These are phyloP conservation scores for Sesamia inferens DNA, from an alignment of 2,888 invertebrate genomes.

Conservation along the genomic window DNA sequence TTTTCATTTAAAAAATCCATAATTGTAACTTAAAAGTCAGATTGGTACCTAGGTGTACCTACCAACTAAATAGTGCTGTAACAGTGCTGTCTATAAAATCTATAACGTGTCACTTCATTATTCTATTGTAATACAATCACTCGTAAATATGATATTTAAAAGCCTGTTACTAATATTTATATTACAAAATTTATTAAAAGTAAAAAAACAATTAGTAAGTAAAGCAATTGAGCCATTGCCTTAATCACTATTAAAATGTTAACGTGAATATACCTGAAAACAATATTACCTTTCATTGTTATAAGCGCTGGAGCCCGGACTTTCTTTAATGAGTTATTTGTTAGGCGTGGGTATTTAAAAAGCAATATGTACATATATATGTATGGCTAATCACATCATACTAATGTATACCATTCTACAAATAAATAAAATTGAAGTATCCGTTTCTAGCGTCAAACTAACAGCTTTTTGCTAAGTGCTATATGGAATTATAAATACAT, in stretches of 20 bases:
- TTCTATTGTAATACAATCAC: background rate
- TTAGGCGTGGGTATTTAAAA: no score
- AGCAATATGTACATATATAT: no score
- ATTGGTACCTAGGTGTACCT: background rate
- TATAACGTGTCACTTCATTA: background rate
- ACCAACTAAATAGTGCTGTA: background rate
- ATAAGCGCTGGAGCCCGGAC: no score
- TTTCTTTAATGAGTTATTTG: no score
- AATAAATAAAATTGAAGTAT: background rate
- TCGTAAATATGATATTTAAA: background rate
- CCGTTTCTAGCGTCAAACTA: no score
- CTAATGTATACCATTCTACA: background rate
- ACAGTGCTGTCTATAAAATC: no score
- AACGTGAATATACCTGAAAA: slow-evolving; percentile 1
- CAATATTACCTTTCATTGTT: background rate
- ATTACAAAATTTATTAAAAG: background rate
- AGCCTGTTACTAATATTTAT: background rate
- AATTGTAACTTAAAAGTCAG: no score
- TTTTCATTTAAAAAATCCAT: no score
- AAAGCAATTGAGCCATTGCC: slow-evolving; percentile 9
- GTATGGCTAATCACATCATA: no score
- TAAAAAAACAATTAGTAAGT: background rate
- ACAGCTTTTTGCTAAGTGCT: no score
- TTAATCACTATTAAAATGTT: slow-evolving; percentile 4
- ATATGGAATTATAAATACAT: no score